A percentile compares a stretch with the other conserved stretches of the same genome.
These are phyloP conservation scores for Acrobasis consociella DNA, from an alignment of 2,888 invertebrate species.

Conservation along the genomic window DNA sequence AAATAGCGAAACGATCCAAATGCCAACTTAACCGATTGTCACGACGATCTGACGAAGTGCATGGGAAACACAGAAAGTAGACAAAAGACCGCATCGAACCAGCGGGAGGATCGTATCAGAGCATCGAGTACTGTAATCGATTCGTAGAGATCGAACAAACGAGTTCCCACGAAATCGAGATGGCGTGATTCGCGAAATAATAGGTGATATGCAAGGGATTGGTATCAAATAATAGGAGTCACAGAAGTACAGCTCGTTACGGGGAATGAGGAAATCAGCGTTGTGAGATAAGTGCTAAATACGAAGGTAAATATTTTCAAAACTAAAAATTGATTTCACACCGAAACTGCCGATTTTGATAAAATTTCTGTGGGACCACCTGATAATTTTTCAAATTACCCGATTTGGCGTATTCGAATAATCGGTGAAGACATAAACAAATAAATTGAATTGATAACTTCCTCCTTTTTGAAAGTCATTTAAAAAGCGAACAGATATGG, in stretches of 20 bases:
- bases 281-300: too few species aligned
- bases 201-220: conserved; percentile 34
- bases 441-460: too few species aligned
- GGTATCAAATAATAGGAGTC: background rate
- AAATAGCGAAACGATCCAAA: background rate
- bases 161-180: conserved; percentile 67
- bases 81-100: conserved; percentile 17
- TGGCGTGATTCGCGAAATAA: conserved; percentile 52
- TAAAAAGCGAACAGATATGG: too few species aligned
- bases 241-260: background rate
- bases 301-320: too few species aligned
- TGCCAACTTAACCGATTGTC: conserved; percentile 13
- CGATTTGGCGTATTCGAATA: too few species aligned
- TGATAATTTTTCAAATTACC: too few species aligned
- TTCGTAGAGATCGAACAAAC: conserved; percentile 49
- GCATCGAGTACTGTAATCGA: conserved; percentile 60
- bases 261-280: too few species aligned
- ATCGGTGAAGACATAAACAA: too few species aligned
- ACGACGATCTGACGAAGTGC: conserved; percentile 17
- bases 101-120: conserved; percentile 44
- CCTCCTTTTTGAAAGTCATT: too few species aligned
- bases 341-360: too few species aligned
- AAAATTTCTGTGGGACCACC: too few species aligned
- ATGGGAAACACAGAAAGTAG: conserved; percentile 19
- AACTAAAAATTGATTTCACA: too few species aligned